Evolutionary conservation across 2,888 invertebrate species (phyloP).

Genomic region (Phaonia tiefii): DNA sequence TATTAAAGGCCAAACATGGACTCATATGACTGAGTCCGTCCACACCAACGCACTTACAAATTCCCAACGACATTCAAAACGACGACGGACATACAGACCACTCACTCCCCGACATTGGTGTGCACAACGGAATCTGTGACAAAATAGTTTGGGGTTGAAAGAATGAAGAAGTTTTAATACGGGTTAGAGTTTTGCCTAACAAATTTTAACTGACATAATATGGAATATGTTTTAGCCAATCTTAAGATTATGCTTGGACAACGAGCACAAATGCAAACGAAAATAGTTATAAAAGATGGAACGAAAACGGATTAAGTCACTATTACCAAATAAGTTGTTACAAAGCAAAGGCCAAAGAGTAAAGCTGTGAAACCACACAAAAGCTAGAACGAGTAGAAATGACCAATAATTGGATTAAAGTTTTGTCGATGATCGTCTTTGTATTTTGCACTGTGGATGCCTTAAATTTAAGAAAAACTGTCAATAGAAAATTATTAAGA

Average conservation of each 20-base stretch:
- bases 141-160: not conserved
- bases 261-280: not conserved
- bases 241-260: not conserved
- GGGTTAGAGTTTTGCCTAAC: not conserved
- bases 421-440: not conserved
- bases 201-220: slow-evolving; percentile 16
- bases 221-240: slow-evolving; percentile 5
- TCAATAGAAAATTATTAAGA: slow-evolving; percentile 15
- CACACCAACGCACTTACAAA: not conserved
- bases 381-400: not conserved
- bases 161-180: not conserved
- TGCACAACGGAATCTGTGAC: slow-evolving; percentile 14
- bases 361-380: not conserved
- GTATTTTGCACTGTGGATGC: not conserved
- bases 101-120: slow-evolving; percentile 20
- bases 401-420: slow-evolving; percentile 12
- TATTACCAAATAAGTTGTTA: slow-evolving; percentile 41
- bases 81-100: no score
- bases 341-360: slow-evolving; percentile 21
- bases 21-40: not conserved
- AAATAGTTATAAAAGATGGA: slow-evolving; percentile 31
- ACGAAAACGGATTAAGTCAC: not conserved
- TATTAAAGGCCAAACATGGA: slow-evolving; percentile 30
- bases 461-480: slow-evolving; percentile 3
- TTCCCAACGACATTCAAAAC: slow-evolving; percentile 5